Evolutionary conservation across 2,888 invertebrate species (phyloP).

Genomic region (Leptopilina syphax): DNA sequence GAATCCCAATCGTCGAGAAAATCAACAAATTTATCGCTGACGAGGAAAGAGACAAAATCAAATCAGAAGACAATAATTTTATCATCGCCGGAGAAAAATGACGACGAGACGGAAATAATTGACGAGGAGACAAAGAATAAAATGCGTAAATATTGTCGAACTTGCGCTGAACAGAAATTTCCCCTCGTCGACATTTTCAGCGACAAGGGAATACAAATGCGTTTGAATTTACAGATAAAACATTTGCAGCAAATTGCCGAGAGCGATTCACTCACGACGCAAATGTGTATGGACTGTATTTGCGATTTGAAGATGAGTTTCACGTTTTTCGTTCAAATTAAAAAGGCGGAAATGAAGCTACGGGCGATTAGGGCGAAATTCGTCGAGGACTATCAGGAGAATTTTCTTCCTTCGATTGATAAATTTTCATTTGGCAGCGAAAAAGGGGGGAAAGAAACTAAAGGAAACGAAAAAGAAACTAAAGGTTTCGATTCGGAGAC

Average conservation of each 20-base stretch:
- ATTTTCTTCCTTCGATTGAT: too few species aligned
- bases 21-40: too few species aligned
- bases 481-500: background rate
- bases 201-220: slow-evolving; percentile 72
- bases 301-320: slow-evolving; percentile 75
- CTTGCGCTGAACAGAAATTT: slow-evolving; percentile 73
- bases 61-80: too few species aligned
- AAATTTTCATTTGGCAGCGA: too few species aligned
- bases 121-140: slow-evolving; percentile 56
- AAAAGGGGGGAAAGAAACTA: background rate
- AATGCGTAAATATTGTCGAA: slow-evolving; percentile 72
- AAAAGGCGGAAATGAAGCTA: slow-evolving; percentile 73
- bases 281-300: slow-evolving; percentile 75
- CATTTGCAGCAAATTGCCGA: slow-evolving; percentile 71
- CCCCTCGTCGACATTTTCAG: slow-evolving; percentile 74
- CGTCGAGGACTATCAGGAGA: slow-evolving; percentile 44
- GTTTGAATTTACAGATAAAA: slow-evolving; percentile 72
- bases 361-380: slow-evolving; percentile 65
- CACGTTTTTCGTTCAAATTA: slow-evolving; percentile 75
- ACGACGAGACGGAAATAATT: slow-evolving; percentile 34
- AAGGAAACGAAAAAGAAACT: too few species aligned
- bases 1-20: too few species aligned
- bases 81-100: background rate
- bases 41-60: too few species aligned
- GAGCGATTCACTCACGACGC: slow-evolving; percentile 70